Evolutionary conservation across 2,797 vertebrate species (phyloP).

Genomic region (Danio tinwini): DNA sequence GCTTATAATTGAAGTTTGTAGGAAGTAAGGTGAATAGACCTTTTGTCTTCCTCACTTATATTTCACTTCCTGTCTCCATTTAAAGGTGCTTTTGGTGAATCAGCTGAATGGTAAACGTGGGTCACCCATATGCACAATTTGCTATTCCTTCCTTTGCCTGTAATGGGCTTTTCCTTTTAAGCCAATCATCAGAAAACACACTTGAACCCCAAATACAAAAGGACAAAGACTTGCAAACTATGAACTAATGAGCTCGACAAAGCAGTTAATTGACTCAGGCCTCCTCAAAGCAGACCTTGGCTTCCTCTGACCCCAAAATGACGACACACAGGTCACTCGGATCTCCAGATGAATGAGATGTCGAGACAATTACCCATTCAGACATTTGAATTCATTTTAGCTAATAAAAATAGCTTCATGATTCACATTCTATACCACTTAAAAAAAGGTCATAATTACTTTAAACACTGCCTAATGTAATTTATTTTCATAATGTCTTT

Average conservation of each 20-base stretch:
- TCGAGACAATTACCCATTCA: constrained; percentile 1
- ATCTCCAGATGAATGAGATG: constrained; percentile 10
- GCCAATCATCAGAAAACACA: constrained; percentile 49
- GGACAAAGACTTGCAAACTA: constrained; percentile 21
- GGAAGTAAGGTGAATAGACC: constrained; percentile 39
- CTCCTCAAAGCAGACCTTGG: constrained; percentile 20
- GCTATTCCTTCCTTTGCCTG: constrained; percentile 33
- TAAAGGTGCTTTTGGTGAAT: constrained; percentile 44
- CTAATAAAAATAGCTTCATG: background rate
- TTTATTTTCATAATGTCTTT: no score
- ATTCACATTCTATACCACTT: background rate
- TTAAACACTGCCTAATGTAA: no score
- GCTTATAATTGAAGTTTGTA: background rate
- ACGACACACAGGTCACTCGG: constrained; percentile 20
- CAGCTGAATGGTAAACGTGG: constrained; percentile 43
- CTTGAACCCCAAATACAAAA: constrained; percentile 52
- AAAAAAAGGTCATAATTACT: no score
- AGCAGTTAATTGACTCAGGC: constrained; percentile 34
- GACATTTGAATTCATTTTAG: background rate
- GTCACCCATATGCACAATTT: background rate
- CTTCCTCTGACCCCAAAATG: constrained; percentile 41
- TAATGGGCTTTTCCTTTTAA: constrained; percentile 46
- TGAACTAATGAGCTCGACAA: constrained; percentile 55
- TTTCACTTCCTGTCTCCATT: constrained; percentile 44
- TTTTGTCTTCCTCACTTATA: constrained; percentile 32